Evolutionary conservation across 2,797 vertebrate genomes (phyloP).

Genomic region (Acanthornis magna): DNA sequence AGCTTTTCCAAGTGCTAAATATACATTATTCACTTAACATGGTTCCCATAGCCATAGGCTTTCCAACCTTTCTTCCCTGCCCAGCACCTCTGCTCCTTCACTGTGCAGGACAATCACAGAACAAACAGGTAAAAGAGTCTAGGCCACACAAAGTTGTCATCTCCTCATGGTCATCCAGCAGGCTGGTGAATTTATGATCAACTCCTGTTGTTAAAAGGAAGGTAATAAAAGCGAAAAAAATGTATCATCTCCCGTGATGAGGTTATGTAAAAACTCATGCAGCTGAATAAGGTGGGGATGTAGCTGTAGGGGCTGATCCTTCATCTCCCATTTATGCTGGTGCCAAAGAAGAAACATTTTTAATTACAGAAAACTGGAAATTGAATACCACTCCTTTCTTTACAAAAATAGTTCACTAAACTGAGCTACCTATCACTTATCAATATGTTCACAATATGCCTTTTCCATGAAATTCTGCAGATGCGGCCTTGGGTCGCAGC

Average conservation of each 20-base stretch:
- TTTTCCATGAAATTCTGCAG: neutral
- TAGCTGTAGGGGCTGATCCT: neutral
- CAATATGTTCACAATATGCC: neutral
- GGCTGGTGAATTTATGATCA: neutral
- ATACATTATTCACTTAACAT: neutral
- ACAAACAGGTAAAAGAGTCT: accelerated
- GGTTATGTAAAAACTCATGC: neutral
- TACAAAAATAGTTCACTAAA: neutral
- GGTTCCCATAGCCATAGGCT: neutral
- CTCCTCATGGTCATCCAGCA: accelerated
- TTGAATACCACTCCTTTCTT: neutral
- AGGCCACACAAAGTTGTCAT: neutral
- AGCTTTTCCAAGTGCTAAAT: neutral
- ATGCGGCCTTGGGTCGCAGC: neutral
- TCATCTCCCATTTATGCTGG: neutral
- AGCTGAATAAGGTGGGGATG: neutral
- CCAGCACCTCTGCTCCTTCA: neutral
- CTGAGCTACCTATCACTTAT: neutral
- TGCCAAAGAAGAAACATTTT: neutral
- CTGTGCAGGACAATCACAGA: neutral
- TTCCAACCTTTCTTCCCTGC: neutral
- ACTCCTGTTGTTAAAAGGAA: neutral
- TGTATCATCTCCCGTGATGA: neutral
- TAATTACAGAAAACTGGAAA: neutral
- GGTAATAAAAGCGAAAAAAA: neutral